Conservation (phyloP, 2,113 vertebrate species). For the Cichladusa arquata region DNA sequence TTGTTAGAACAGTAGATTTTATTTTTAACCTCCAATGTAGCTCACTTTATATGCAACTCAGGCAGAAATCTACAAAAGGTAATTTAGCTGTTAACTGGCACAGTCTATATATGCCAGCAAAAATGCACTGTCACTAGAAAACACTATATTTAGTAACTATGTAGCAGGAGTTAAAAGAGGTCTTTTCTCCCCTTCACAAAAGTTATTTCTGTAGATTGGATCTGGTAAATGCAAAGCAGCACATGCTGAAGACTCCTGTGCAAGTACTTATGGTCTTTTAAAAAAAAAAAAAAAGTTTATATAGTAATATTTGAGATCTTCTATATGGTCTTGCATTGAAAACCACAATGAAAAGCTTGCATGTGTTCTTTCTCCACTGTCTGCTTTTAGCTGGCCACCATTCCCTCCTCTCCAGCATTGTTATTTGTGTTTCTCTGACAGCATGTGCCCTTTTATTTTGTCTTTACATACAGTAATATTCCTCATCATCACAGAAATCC, state of each 20-base stretch:
- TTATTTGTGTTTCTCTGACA: conserved; percentile 9
- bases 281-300: not conserved
- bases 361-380: not conserved
- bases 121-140: conserved; percentile 11
- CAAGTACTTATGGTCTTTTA: not conserved
- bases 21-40: not conserved
- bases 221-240: conserved; percentile 22
- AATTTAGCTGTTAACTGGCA: conserved; percentile 15
- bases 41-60: not conserved
- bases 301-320: not conserved
- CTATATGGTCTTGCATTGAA: not conserved
- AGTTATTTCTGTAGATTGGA: conserved; percentile 16
- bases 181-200: not conserved
- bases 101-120: not conserved
- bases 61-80: conserved; percentile 9
- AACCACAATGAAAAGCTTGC: not conserved
- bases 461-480: conserved; percentile 19
- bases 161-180: not conserved
- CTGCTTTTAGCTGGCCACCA: not conserved
- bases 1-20: not conserved
- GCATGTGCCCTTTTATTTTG: not conserved
- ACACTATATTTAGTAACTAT: not conserved
- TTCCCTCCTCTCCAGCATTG: not conserved
- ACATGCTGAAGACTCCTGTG: conserved; percentile 4
- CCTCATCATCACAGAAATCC: conserved; percentile 45